A percentile compares a stretch with the other conserved stretches of the same genome.
Conservation (phyloP, 2,113 vertebrate genomes). For the Prietella phreatophila region DNA sequence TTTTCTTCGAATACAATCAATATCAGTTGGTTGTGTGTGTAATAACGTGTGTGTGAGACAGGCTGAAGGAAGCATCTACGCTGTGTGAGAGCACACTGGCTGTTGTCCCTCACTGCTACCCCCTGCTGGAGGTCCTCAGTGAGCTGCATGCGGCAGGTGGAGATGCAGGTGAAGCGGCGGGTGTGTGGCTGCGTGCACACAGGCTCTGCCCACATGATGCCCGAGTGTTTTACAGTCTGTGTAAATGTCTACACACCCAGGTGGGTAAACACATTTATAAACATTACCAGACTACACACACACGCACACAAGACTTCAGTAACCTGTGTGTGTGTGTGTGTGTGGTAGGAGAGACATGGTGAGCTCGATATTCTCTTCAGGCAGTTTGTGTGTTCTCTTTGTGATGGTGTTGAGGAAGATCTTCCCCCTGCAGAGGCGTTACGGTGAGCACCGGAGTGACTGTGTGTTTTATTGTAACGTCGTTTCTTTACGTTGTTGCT, state of each 20-base stretch:
- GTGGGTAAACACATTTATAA: slow-evolving; percentile 61
- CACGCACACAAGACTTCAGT: not conserved
- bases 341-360: slow-evolving; percentile 74
- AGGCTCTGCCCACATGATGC: slow-evolving; percentile 80
- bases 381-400: slow-evolving; percentile 83
- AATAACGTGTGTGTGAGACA: slow-evolving; percentile 50
- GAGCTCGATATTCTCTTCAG: slow-evolving; percentile 79
- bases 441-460: slow-evolving; percentile 67
- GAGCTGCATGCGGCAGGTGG: slow-evolving; percentile 75
- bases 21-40: not conserved
- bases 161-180: slow-evolving; percentile 68
- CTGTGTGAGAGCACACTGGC: slow-evolving; percentile 79
- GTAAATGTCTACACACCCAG: slow-evolving; percentile 86
- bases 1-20: not conserved
- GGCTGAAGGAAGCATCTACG: slow-evolving; percentile 76
- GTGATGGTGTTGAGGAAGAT: slow-evolving; percentile 75
- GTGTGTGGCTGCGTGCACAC: slow-evolving; percentile 81
- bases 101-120: slow-evolving; percentile 76
- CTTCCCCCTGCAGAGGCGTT: slow-evolving; percentile 78
- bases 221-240: slow-evolving; percentile 82
- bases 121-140: slow-evolving; percentile 78
- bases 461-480: not conserved
- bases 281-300: not conserved
- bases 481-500: not conserved
- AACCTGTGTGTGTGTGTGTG: slow-evolving; percentile 10